Evolutionary conservation across 2,888 invertebrate genomes (phyloP).

Genomic region (Diarsia dahlii): DNA sequence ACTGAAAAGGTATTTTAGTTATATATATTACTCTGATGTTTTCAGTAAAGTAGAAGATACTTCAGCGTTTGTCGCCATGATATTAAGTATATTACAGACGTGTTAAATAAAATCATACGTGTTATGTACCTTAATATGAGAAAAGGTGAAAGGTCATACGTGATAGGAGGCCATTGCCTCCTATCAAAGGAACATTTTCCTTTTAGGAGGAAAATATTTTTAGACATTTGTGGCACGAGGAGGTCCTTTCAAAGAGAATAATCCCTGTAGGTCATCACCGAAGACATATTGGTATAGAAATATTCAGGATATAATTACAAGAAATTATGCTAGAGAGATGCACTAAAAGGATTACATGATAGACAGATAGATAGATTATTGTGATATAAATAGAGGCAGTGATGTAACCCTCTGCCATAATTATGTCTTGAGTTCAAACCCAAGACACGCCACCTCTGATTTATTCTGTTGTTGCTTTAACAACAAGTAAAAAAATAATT

Average conservation of each 20-base stretch:
- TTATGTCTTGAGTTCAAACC: too few relatives aligned
- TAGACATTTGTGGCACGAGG: neutral
- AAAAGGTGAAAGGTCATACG: constrained; percentile 19
- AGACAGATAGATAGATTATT: neutral
- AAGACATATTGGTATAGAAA: neutral
- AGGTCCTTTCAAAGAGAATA: constrained; percentile 4
- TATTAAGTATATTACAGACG: neutral
- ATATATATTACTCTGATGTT: neutral
- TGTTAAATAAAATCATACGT: constrained; percentile 1
- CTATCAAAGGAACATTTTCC: too few relatives aligned
- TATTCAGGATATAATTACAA: neutral
- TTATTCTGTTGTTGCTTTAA: too few relatives aligned
- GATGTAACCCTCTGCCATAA: too few relatives aligned
- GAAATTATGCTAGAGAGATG: neutral
- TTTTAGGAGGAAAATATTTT: constrained; percentile 16
- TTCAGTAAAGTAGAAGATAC: neutral
- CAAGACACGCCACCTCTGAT: too few relatives aligned
- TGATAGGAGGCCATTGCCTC: neutral
- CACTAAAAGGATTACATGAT: neutral
- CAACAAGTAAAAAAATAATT: too few relatives aligned
- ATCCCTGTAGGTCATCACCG: neutral
- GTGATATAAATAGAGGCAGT: too few relatives aligned
- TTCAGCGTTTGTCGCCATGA: neutral
- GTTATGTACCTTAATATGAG: neutral
- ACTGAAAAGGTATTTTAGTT: neutral